Percentiles rank a stretch among this genome's conserved stretches.
These are phyloP conservation scores for Thaumatotibia leucotreta DNA, from an alignment of 1,140 invertebrate genomes.

Conservation along the genomic window DNA sequence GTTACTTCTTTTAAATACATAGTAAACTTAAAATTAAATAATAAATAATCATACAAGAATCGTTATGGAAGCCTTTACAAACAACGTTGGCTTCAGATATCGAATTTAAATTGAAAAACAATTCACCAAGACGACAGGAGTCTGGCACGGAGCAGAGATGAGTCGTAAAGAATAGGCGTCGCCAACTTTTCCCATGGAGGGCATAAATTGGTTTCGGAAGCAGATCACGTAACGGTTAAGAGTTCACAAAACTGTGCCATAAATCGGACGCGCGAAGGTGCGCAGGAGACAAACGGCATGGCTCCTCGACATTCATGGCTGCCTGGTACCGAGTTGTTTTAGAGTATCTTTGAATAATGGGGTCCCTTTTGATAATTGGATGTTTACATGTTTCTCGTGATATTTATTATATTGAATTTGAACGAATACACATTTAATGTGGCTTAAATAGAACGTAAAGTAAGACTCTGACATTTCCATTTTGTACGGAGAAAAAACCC, in stretches of 20 bases:
- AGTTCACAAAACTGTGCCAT: constrained; percentile 75
- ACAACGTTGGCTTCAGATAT: constrained; percentile 23
- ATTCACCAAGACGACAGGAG: constrained; percentile 19
- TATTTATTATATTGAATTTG: too few relatives aligned
- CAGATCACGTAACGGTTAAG: constrained; percentile 76
- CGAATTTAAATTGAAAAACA: constrained; percentile 20
- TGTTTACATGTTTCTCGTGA: background rate
- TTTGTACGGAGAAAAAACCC: too few relatives aligned
- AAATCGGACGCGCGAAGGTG: constrained; percentile 73
- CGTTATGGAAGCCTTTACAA: too few relatives aligned
- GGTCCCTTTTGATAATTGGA: background rate
- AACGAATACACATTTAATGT: too few relatives aligned
- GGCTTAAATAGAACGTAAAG: too few relatives aligned
- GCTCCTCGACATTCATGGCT: background rate
- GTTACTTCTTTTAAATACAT: background rate
- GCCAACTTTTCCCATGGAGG: constrained; percentile 65
- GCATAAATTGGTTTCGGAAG: constrained; percentile 75
- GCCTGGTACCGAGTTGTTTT: background rate
- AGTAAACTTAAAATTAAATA: background rate
- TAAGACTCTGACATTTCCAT: too few relatives aligned
- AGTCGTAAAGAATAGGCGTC: constrained; percentile 69
- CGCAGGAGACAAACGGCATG: constrained; percentile 70
- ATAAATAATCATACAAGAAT: background rate
- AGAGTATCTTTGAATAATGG: background rate
- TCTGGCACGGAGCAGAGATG: constrained; percentile 38